These are phyloP conservation scores for Dryocosmus kuriphilus DNA, from an alignment of 2,888 invertebrate genomes.

Conservation along the genomic window DNA sequence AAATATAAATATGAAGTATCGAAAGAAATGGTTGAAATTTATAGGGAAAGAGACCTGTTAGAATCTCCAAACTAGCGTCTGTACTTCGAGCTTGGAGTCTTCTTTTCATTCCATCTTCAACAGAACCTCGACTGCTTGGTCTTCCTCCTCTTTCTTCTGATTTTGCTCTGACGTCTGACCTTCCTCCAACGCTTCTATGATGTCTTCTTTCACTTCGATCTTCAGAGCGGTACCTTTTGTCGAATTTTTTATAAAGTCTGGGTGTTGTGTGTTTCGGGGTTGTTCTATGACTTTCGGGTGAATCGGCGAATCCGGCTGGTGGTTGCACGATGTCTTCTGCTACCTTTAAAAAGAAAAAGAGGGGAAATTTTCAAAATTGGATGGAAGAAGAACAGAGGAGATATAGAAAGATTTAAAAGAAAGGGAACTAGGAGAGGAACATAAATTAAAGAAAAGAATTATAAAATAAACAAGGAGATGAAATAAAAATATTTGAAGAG, in stretches of 20 bases:
- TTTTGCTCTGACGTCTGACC: conserved; percentile 89
- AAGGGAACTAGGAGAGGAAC: not conserved
- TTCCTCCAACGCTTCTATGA: conserved; percentile 80
- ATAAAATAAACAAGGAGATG: not conserved
- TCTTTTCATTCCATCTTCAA: conserved; percentile 67
- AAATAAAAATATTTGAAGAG: no score
- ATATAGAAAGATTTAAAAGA: not conserved
- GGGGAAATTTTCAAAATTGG: not conserved
- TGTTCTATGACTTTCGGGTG: conserved; percentile 81
- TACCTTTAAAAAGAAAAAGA: conserved; percentile 61
- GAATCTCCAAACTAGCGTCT: conserved; percentile 81
- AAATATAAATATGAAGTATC: not conserved
- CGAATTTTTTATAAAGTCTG: conserved; percentile 86
- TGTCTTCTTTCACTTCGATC: conserved; percentile 84
- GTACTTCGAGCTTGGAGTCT: conserved; percentile 81
- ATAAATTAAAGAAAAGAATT: not conserved
- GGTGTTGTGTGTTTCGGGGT: conserved; percentile 73
- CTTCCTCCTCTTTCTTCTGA: conserved; percentile 73
- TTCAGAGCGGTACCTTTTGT: conserved; percentile 89
- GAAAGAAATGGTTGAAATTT: not conserved
- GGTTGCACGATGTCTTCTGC: conserved; percentile 89
- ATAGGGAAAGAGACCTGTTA: conserved; percentile 67
- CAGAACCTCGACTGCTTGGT: conserved; percentile 68
- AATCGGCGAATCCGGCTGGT: conserved; percentile 93
- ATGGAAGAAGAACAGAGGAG: not conserved